These are phyloP conservation scores for Engraulis encrasicolus DNA, from an alignment of 2,113 vertebrate species.

Conservation along the genomic window DNA sequence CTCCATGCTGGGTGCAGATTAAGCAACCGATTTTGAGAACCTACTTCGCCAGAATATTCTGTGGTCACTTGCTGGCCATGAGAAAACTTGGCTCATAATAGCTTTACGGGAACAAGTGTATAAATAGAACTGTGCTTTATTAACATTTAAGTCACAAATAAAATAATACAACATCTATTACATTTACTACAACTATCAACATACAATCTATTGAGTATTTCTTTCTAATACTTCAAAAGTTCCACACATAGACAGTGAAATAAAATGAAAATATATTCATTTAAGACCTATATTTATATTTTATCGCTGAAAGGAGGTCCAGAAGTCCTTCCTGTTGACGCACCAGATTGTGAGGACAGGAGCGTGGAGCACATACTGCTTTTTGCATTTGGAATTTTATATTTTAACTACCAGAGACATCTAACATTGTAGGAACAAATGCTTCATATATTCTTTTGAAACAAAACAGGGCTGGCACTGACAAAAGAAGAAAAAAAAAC, in stretches of 20 bases:
- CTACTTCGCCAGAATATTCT: constrained; percentile 2
- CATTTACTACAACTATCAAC: too few species aligned
- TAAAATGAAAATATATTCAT: too few species aligned
- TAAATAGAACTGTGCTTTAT: background rate
- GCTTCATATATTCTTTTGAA: background rate
- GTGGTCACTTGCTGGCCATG: background rate
- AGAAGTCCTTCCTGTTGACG: too few species aligned
- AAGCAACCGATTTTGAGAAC: constrained; percentile 19
- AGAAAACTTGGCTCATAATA: background rate
- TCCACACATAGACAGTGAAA: too few species aligned
- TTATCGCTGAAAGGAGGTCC: too few species aligned
- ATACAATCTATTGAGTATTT: too few species aligned
- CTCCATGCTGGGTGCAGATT: constrained; percentile 28
- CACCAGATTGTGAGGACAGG: too few species aligned
- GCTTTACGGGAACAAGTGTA: background rate
- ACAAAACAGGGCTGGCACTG: background rate
- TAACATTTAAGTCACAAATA: background rate
- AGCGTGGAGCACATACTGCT: too few species aligned
- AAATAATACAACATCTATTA: too few species aligned
- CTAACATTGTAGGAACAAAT: background rate
- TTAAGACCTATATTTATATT: too few species aligned
- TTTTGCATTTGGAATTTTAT: background rate
- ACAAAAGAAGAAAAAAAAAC: background rate
- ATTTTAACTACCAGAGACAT: background rate
- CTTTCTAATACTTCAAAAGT: too few species aligned